Conservation (phyloP, 2,797 vertebrate genomes). For the Enteromius argenteus region DNA sequence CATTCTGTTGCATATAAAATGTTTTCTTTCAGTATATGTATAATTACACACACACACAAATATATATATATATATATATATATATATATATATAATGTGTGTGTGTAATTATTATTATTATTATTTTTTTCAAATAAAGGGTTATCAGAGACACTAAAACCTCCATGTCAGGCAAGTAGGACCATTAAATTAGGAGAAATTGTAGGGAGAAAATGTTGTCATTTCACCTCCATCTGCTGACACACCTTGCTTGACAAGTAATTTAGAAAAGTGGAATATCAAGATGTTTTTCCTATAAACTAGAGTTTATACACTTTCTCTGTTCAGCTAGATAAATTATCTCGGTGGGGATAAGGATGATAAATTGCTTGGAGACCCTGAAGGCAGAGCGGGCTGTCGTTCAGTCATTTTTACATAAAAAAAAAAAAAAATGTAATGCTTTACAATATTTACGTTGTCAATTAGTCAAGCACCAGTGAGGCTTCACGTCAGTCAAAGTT, state of each 20-base stretch:
- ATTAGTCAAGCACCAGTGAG: slow-evolving; percentile 45
- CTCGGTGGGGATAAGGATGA: slow-evolving; percentile 48
- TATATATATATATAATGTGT: too few species aligned
- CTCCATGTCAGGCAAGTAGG: background rate
- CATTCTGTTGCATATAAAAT: background rate
- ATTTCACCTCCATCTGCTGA: background rate
- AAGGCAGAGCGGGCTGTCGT: slow-evolving; percentile 24
- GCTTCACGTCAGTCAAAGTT: slow-evolving; percentile 46
- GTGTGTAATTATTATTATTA: too few species aligned
- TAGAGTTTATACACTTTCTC: slow-evolving; percentile 9
- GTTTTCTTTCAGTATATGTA: background rate
- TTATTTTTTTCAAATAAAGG: background rate
- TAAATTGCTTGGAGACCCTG: slow-evolving; percentile 48
- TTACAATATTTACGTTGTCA: slow-evolving; percentile 43
- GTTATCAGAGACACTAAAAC: background rate
- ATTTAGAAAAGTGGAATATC: slow-evolving; percentile 42
- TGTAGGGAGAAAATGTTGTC: background rate
- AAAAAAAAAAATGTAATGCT: slow-evolving; percentile 30
- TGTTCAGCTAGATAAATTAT: slow-evolving; percentile 33
- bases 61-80: too few species aligned
- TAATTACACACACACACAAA: background rate
- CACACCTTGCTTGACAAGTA: slow-evolving; percentile 32
- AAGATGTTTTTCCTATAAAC: slow-evolving; percentile 23
- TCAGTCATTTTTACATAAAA: slow-evolving; percentile 36
- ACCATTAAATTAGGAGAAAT: slow-evolving; percentile 10